Base-by-base conservation (phyloP, 2,113 vertebrate species). In the Tyto alba region DNA sequence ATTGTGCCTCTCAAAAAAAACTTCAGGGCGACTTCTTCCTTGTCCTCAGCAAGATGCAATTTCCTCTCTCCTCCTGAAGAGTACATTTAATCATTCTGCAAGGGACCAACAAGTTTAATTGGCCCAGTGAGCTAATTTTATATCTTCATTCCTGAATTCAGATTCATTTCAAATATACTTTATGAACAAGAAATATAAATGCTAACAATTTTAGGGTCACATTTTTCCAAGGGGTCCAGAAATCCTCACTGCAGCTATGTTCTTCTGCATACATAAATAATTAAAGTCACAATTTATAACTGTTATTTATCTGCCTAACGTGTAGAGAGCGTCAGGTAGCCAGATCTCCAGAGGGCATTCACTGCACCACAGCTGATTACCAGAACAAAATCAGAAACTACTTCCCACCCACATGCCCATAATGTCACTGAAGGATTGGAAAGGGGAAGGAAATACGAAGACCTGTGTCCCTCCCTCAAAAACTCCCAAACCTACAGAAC, bases 51-150 rank as follows among this genome's bases (percentile, higher is more conserved):
- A 56, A 93, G 40, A 89, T 55, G 63, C 25, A 82, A 91, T 93
- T 92, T 95, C 84, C 86, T 96, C 57, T 91, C 48, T 89, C 53
- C 55, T 92, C 78, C 90, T 68, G 57, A 53, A 94, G 64, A 94
- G 72, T 11, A 57, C 34, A 90, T 89, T 80, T 86, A 94, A 81
- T 95, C 78, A 84, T 83, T 47, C 47, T 90, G 53, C 55, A 88
- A 85, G 53, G 67, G 89, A 94, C 47, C 77, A 88, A 80, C 17
- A 66, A 60, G 17, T 79, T 95, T 91, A 96, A 96, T 47, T 80
- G 85, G 32, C 45, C 67, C 68, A 69, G 69, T 29, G 21, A 90
- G n/a, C 41, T 92, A 87, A 95, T 93, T 95, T 93, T 86, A 90
- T 27, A 43, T 85, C 38, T 75, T 93, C 41, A 80, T n/a, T 89